These are phyloP conservation scores for Mustela nigripes DNA, from an alignment of 2,113 vertebrate genomes.

Conservation along the genomic window DNA sequence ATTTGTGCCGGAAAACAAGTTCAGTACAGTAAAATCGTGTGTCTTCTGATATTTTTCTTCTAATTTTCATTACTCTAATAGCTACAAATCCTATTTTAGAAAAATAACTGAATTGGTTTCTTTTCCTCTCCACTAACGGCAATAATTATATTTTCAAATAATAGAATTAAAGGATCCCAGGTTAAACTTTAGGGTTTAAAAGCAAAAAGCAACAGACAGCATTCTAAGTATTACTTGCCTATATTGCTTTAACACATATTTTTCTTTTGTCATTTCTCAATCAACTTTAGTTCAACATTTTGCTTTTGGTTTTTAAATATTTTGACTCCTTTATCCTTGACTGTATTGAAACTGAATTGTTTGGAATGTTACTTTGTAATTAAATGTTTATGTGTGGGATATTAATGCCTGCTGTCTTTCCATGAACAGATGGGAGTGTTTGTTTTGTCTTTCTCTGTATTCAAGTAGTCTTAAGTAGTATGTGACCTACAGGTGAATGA, in stretches of 20 bases:
- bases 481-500: too few species aligned
- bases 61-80: slow-evolving; percentile 2
- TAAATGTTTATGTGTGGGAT: neutral
- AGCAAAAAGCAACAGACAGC: too few species aligned
- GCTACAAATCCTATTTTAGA: neutral
- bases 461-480: neutral
- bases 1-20: neutral
- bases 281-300: neutral
- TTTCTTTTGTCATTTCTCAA: neutral
- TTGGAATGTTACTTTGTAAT: neutral
- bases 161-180: neutral
- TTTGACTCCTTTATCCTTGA: neutral
- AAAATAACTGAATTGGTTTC: neutral
- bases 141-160: slow-evolving; percentile 23
- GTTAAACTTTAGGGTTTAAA: neutral
- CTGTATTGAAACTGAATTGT: neutral
- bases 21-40: neutral
- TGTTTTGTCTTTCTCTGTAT: neutral
- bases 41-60: neutral
- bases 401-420: neutral
- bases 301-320: neutral
- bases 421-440: neutral
- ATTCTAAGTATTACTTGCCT: too few species aligned
- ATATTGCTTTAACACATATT: neutral
- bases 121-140: neutral